phyloP scores from a whole-genome alignment of 2,888 invertebrate genomes.

The Oscheius onirici region DNA sequence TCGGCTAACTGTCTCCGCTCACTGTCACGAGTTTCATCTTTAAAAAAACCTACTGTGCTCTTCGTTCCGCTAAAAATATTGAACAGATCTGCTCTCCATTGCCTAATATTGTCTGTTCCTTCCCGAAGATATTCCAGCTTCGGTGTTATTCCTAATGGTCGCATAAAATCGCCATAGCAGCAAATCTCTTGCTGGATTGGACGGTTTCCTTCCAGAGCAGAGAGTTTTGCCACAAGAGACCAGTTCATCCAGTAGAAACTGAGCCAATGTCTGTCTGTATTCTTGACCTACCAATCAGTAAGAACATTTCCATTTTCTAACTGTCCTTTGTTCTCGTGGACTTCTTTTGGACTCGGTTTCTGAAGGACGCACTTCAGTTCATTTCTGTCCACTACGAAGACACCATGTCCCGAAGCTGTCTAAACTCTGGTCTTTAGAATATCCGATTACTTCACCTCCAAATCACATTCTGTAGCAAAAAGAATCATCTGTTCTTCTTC shows the following conservation, averaged over 20 bases:
- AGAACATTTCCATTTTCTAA: conserved; percentile 39
- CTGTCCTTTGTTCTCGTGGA: conserved; percentile 69
- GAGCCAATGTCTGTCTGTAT: not conserved
- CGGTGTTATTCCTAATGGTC: conserved; percentile 71
- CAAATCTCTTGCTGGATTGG: conserved; percentile 72
- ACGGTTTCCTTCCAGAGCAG: conserved; percentile 46
- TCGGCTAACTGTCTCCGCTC: too few relatives aligned
- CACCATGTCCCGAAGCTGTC: conserved; percentile 54
- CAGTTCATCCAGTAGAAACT: conserved; percentile 51
- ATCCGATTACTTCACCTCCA: conserved; percentile 27
- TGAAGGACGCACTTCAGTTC: conserved; percentile 71
- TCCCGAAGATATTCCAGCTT: conserved; percentile 69
- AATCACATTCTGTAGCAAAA: conserved; percentile 43
- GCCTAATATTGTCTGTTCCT: conserved; percentile 2
- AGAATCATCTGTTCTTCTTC: conserved; percentile 39
- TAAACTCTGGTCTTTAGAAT: not conserved
- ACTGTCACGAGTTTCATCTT: not conserved
- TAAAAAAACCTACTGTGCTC: not conserved
- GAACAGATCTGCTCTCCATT: conserved; percentile 3
- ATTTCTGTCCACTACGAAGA: conserved; percentile 44
- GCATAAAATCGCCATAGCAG: conserved; percentile 74
- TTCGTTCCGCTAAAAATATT: conserved; percentile 1
- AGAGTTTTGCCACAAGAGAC: conserved; percentile 23
- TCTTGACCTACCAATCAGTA: conserved; percentile 40
- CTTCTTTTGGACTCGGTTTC: conserved; percentile 72